A percentile compares a stretch with the other conserved stretches of the same genome.
Evolutionary conservation across 2,113 vertebrate species (phyloP).

Genomic region (Rhagologus leucostigma): DNA sequence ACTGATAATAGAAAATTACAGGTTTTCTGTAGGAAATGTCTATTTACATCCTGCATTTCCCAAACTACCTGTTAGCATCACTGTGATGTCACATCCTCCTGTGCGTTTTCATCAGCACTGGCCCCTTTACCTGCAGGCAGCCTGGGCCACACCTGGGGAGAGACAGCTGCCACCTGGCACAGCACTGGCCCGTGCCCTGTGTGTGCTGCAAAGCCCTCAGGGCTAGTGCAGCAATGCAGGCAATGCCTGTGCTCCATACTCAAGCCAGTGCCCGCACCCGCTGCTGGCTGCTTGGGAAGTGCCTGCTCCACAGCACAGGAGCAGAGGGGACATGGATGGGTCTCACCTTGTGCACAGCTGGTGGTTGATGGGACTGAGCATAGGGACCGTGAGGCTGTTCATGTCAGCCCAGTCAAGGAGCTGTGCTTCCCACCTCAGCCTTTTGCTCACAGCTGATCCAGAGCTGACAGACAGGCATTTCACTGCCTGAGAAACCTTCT

Average conservation of each 20-base stretch:
- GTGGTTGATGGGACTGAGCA: neutral
- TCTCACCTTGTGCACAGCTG: neutral
- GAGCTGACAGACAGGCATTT: neutral
- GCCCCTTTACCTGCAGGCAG: neutral
- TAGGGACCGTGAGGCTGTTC: neutral
- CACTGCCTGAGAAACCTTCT: neutral
- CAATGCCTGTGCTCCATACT: neutral
- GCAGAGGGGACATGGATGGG: neutral
- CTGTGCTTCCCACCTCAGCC: neutral
- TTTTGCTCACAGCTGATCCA: neutral
- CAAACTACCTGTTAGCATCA: conserved; percentile 46
- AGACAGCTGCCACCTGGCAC: neutral
- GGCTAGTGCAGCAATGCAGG: neutral
- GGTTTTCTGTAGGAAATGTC: conserved; percentile 55
- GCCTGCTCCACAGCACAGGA: neutral
- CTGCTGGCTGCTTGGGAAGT: neutral
- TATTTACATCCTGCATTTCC: conserved; percentile 59
- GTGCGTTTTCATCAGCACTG: neutral
- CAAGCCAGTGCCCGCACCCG: rapidly evolving
- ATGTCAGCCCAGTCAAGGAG: neutral
- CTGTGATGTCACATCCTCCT: conserved; percentile 59
- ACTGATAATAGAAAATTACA: conserved; percentile 63
- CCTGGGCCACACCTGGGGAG: neutral
- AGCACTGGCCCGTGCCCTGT: neutral
- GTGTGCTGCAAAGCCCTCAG: neutral